Conservation (phyloP, 2,888 invertebrate genomes). For the Cotesia congregata region DNA sequence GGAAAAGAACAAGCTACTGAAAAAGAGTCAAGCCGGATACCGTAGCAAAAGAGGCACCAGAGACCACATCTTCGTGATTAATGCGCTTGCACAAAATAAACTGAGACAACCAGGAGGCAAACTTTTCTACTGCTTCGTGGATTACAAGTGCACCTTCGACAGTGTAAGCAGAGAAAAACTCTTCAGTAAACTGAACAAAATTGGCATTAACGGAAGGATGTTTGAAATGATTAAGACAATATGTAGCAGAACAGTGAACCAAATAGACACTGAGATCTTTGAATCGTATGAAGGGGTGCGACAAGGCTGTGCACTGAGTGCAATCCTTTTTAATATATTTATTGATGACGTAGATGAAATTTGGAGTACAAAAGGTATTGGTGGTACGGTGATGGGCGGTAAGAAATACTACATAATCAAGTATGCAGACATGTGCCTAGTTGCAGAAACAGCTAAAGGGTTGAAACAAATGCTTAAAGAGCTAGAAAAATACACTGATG, state of each 20-base stretch:
- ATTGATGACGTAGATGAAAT: constrained; percentile 40
- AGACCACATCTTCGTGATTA: constrained; percentile 10
- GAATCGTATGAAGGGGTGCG: constrained; percentile 35
- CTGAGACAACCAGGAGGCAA: background rate
- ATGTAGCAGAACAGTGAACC: background rate
- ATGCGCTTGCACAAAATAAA: background rate
- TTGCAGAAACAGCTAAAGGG: background rate
- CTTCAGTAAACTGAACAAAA: background rate
- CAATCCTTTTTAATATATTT: constrained; percentile 39
- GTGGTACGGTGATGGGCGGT: constrained; percentile 29
- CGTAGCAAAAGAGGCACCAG: background rate
- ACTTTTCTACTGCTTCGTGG: background rate
- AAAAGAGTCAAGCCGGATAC: constrained; percentile 43
- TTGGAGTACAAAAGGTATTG: constrained; percentile 10
- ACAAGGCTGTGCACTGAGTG: constrained; percentile 45
- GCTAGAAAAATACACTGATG: background rate
- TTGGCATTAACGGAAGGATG: constrained; percentile 4
- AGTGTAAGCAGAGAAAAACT: background rate
- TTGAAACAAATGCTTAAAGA: background rate
- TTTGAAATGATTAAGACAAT: background rate
- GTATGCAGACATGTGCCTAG: constrained; percentile 36
- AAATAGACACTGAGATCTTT: background rate
- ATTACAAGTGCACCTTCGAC: constrained; percentile 4
- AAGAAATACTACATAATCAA: constrained; percentile 21
- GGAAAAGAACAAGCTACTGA: constrained; percentile 30